Evolutionary conservation across 2,113 vertebrate genomes (phyloP).

Genomic region (Coturnix japonica): DNA sequence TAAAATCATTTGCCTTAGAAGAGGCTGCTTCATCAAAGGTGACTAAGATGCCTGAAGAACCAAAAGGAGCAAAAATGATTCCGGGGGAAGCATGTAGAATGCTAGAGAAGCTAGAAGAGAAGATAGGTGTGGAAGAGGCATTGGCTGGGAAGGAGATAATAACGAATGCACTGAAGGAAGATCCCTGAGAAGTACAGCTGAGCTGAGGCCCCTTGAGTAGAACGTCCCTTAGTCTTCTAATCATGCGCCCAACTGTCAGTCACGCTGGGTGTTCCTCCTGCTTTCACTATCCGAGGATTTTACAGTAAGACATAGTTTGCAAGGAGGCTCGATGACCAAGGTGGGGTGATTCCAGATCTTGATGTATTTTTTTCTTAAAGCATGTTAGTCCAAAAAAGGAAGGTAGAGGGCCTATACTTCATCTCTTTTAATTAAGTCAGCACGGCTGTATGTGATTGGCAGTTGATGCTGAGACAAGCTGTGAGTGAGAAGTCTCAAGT

Average conservation of each 20-base stretch:
- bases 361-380: not conserved
- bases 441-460: not conserved
- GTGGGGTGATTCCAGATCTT: not conserved
- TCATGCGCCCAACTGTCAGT: not conserved
- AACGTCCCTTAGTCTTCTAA: not conserved
- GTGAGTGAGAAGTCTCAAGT: not conserved
- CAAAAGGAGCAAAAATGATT: not conserved
- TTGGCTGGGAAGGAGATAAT: not conserved
- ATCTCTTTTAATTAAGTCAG: not conserved
- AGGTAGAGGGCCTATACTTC: not conserved
- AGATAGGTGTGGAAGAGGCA: not conserved
- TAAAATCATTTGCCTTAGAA: rapidly evolving
- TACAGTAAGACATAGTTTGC: not conserved
- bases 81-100: not conserved
- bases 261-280: not conserved
- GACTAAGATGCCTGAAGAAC: not conserved
- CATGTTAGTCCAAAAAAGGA: not conserved
- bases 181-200: not conserved
- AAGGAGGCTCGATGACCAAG: not conserved
- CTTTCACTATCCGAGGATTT: not conserved
- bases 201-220: not conserved
- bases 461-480: not conserved
- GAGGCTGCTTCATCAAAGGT: not conserved
- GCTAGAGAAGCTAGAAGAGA: not conserved
- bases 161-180: not conserved